Evolutionary conservation across 2,888 invertebrate species (phyloP).

Genomic region (Caenorhabditis sinica): DNA sequence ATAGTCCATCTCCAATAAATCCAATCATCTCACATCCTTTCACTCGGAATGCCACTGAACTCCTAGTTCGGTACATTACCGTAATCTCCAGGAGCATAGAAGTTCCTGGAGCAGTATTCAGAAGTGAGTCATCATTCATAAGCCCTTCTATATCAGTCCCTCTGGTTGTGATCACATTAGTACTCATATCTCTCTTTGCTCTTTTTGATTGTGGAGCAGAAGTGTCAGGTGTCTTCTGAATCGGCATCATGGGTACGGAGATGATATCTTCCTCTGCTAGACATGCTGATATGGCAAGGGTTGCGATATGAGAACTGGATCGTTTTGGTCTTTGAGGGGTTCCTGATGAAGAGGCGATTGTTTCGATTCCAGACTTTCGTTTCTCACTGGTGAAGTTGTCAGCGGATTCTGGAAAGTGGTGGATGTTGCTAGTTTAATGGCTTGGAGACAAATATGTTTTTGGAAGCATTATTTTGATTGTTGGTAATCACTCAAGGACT

Average conservation of each 20-base stretch:
- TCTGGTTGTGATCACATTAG: constrained; percentile 42
- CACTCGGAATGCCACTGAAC: constrained; percentile 33
- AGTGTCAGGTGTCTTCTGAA: constrained; percentile 36
- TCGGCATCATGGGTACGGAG: constrained; percentile 49
- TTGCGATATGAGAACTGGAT: constrained; percentile 57
- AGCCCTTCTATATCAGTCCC: constrained; percentile 41
- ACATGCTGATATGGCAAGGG: constrained; percentile 49
- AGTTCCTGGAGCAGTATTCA: constrained; percentile 51
- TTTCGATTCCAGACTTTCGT: constrained; percentile 53
- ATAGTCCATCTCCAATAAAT: constrained; percentile 44
- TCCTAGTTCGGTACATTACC: constrained; percentile 44
- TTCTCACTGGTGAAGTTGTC: constrained; percentile 44
- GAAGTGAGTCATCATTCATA: constrained; percentile 7
- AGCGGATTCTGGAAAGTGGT: constrained; percentile 46
- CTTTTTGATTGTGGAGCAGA: constrained; percentile 25
- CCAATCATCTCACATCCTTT: constrained; percentile 57
- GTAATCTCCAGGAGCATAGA: constrained; percentile 39
- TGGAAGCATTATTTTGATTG: too few relatives aligned
- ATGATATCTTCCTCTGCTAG: constrained; percentile 62
- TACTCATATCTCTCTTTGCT: constrained; percentile 44
- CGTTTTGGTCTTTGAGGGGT: constrained; percentile 61
- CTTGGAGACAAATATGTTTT: too few relatives aligned
- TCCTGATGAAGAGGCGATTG: constrained; percentile 8
- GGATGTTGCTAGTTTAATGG: too few relatives aligned
- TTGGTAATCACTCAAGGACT: too few relatives aligned